A percentile compares a stretch with the other conserved stretches of the same genome.
phyloP scores from a whole-genome alignment of 2,113 vertebrate species.

The Rhegmatorhina hoffmannsi region DNA sequence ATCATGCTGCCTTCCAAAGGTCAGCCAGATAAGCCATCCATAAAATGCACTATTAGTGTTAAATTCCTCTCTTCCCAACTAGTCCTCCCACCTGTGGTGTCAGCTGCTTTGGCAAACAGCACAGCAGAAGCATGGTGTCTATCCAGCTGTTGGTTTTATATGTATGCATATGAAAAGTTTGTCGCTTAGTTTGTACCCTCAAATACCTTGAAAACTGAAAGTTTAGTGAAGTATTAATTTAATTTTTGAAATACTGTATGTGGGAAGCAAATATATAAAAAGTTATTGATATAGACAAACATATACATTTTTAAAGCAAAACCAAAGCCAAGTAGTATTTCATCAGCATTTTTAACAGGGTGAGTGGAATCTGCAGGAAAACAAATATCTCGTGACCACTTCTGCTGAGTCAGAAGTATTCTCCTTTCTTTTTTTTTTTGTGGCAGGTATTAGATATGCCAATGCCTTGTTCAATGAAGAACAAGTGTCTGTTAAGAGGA shows the following conservation, averaged over 20 bases:
- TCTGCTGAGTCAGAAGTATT: neutral
- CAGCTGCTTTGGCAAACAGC: neutral
- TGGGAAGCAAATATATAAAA: neutral
- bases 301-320: neutral
- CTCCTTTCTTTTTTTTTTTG: neutral
- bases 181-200: neutral
- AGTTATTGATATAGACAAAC: neutral
- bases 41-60: neutral
- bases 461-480: neutral
- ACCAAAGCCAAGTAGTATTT: neutral
- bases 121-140: neutral
- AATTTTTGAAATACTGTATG: neutral
- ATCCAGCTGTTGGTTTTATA: neutral
- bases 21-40: neutral
- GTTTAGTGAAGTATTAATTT: neutral
- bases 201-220: neutral
- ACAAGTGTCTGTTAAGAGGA: neutral
- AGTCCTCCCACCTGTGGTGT: neutral
- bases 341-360: neutral
- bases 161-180: neutral
- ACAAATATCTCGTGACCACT: neutral
- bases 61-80: neutral
- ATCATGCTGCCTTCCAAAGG: neutral
- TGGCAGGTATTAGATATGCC: neutral
- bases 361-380: neutral